Evolutionary conservation across 2,797 vertebrate species (phyloP).

Genomic region (Lepilemur septentrionalis): DNA sequence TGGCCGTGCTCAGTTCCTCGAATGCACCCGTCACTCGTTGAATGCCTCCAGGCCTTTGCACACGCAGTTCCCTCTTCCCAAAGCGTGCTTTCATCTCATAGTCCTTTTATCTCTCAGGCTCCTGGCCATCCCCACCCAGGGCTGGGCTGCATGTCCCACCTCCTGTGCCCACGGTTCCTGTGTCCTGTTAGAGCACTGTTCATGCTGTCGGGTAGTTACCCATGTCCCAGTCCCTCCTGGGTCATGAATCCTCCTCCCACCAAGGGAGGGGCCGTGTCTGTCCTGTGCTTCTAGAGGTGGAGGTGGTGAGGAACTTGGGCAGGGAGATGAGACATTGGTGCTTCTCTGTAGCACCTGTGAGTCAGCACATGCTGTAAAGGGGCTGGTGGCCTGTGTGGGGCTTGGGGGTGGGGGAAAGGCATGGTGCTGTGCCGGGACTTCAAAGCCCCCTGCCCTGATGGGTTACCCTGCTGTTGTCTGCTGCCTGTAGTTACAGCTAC

Average conservation of each 20-base stretch:
- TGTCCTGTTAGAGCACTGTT: neutral
- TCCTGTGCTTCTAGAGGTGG: neutral
- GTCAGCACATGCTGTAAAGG: neutral
- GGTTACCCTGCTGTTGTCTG: neutral
- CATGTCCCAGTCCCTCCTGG: neutral
- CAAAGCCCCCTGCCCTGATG: neutral
- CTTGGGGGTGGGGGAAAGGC: neutral
- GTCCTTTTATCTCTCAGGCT: neutral
- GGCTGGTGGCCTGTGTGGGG: neutral
- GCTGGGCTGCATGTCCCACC: neutral
- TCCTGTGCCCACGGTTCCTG: neutral
- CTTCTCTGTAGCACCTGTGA: neutral
- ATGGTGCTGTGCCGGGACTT: neutral
- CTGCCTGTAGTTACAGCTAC: conserved; percentile 94
- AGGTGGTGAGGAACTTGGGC: neutral
- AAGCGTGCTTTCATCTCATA: conserved; percentile 21
- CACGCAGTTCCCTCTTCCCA: conserved; percentile 29
- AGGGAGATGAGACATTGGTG: neutral
- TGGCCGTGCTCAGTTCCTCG: neutral
- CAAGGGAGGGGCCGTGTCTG: neutral
- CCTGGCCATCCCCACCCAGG: neutral
- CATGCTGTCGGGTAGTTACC: neutral
- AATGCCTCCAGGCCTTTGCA: conserved; percentile 46
- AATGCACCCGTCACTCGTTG: neutral
- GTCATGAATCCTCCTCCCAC: neutral